phyloP scores from a whole-genome alignment of 2,113 vertebrate genomes.

The Sceloporus tristichus region DNA sequence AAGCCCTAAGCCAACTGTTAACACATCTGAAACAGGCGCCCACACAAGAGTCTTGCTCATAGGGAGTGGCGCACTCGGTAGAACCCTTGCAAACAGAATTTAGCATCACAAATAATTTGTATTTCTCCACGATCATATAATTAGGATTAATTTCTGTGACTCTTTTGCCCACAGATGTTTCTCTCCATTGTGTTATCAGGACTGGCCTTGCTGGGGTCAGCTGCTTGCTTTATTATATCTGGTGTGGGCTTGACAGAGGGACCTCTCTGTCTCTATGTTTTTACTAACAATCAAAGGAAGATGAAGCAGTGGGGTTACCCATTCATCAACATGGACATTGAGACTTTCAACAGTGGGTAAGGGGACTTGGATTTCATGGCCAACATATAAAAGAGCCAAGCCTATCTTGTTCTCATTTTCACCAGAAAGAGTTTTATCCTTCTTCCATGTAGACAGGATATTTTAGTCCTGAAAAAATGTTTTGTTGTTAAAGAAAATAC shows the following conservation, averaged over 20 bases:
- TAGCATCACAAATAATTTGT: too few relatives aligned
- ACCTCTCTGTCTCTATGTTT: constrained; percentile 78
- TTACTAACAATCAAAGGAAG: constrained; percentile 29
- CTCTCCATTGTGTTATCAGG: constrained; percentile 70
- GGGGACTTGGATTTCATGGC: background rate
- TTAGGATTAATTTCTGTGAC: constrained; percentile 13
- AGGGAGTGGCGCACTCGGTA: too few relatives aligned
- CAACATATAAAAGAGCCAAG: background rate
- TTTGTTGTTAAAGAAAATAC: too few relatives aligned
- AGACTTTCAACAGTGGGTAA: background rate
- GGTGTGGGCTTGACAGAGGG: constrained; percentile 77
- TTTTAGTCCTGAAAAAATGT: too few relatives aligned
- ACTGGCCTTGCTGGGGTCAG: constrained; percentile 75
- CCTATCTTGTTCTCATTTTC: background rate
- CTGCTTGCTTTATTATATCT: constrained; percentile 73
- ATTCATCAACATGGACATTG: constrained; percentile 56
- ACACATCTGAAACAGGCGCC: too few relatives aligned
- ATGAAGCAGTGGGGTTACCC: constrained; percentile 75
- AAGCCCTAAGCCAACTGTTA: too few relatives aligned
- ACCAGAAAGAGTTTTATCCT: background rate
- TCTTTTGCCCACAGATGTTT: constrained; percentile 68
- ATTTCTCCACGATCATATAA: background rate
- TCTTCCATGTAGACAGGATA: too few relatives aligned
- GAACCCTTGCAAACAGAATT: too few relatives aligned
- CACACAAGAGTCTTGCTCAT: too few relatives aligned